Conservation (phyloP, 1,140 invertebrate genomes). For the Cyclargus thomasi region DNA sequence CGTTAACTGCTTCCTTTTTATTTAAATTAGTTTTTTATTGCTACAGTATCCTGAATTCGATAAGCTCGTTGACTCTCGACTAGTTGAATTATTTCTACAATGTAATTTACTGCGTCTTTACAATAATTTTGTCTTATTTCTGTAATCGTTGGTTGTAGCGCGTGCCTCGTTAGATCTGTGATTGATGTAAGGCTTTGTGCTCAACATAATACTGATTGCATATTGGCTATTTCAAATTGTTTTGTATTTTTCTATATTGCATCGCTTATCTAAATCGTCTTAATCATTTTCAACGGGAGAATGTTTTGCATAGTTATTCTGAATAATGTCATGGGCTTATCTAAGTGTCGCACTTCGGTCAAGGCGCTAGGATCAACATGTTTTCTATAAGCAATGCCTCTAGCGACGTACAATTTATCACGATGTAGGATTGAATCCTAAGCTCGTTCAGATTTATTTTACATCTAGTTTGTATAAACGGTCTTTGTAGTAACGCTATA, state of each 20-base stretch:
- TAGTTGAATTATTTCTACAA: not conserved
- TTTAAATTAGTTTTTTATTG: not conserved
- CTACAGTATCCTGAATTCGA: not conserved
- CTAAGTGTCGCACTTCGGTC: slow-evolving; percentile 50
- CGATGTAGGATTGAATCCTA: slow-evolving; percentile 6
- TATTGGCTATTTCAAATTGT: slow-evolving; percentile 16
- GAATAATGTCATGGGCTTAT: slow-evolving; percentile 56
- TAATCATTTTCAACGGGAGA: not conserved
- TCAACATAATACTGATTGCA: slow-evolving; percentile 20
- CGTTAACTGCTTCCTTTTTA: slow-evolving; percentile 1
- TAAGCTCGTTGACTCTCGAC: not conserved
- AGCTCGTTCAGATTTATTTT: not conserved
- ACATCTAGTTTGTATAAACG: no score
- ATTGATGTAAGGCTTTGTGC: slow-evolving; percentile 43
- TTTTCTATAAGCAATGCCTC: slow-evolving; percentile 34
- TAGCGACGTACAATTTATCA: slow-evolving; percentile 38
- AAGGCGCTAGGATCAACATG: slow-evolving; percentile 58
- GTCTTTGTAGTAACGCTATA: no score
- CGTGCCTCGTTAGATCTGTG: slow-evolving; percentile 37
- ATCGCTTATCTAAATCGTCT: not conserved
- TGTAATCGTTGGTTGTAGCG: slow-evolving; percentile 28
- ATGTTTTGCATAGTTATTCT: slow-evolving; percentile 6
- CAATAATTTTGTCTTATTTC: not conserved
- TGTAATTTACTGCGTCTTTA: not conserved
- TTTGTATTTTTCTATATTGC: slow-evolving; percentile 12